phyloP scores from a whole-genome alignment of 2,888 invertebrate genomes.

The Macaria notata region DNA sequence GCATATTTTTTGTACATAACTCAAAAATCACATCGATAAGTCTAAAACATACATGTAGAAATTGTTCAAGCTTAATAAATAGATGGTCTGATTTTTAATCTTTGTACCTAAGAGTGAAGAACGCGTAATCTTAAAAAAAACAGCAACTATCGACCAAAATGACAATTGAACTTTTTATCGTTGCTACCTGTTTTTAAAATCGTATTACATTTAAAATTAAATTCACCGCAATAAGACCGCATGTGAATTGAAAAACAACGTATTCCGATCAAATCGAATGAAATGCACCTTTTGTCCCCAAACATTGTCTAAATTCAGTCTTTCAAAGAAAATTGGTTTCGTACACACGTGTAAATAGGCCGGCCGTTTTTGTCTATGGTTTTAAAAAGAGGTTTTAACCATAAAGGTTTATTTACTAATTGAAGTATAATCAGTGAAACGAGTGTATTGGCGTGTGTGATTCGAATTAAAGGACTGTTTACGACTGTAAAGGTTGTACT shows the following conservation, averaged over 20 bases:
- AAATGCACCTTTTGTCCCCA: slow-evolving; percentile 58
- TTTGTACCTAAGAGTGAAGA: no score
- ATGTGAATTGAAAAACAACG: slow-evolving; percentile 51
- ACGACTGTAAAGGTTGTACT: slow-evolving; percentile 46
- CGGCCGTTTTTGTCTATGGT: slow-evolving; percentile 36
- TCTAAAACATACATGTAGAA: no score
- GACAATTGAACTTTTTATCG: slow-evolving; percentile 4
- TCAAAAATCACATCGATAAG: no score
- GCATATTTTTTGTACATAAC: no score
- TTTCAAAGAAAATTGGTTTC: slow-evolving; percentile 41
- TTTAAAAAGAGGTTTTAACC: slow-evolving; percentile 47
- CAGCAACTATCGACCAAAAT: slow-evolving; percentile 2
- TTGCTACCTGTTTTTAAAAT: slow-evolving; percentile 36
- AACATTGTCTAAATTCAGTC: slow-evolving; percentile 65
- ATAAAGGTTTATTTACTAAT: slow-evolving; percentile 69
- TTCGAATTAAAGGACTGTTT: slow-evolving; percentile 77
- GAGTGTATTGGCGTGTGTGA: slow-evolving; percentile 73
- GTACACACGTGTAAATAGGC: slow-evolving; percentile 47
- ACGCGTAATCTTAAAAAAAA: not conserved
- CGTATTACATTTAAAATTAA: slow-evolving; percentile 42
- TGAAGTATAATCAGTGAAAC: slow-evolving; percentile 70
- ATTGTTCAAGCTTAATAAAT: no score
- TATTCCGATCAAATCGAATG: slow-evolving; percentile 49
- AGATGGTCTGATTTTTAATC: no score
- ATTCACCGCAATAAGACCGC: slow-evolving; percentile 47